Conservation (phyloP, 2,113 vertebrate genomes). For the Echinops telfairi region DNA sequence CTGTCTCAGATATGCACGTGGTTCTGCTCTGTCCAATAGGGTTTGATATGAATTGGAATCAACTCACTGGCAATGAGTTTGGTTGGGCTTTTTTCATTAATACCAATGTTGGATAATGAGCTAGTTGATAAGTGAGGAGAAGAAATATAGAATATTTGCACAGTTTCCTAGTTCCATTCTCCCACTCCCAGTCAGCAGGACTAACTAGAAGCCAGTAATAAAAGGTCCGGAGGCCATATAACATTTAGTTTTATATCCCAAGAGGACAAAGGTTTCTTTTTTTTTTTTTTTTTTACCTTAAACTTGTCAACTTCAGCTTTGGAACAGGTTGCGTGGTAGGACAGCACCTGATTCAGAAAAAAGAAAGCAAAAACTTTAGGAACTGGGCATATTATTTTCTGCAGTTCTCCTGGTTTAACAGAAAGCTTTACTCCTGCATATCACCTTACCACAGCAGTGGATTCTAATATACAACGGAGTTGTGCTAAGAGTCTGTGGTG, state of each 20-base stretch:
- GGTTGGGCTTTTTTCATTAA: no score
- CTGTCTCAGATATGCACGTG: no score
- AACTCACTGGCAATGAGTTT: no score
- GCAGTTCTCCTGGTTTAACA: conserved; percentile 57
- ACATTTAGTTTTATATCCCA: not conserved
- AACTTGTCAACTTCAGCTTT: conserved; percentile 99
- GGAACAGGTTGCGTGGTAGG: conserved; percentile 98
- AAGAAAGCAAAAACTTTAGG: conserved; percentile 25
- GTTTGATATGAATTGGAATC: no score
- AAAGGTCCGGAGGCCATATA: not conserved
- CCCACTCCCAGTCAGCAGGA: not conserved
- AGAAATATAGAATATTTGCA: no score
- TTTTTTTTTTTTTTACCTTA: conserved; percentile 91
- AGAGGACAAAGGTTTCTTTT: not conserved
- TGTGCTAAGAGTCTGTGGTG: not conserved
- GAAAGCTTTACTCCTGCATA: conserved; percentile 59
- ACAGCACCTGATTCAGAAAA: conserved; percentile 93
- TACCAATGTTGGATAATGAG: no score
- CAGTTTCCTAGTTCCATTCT: not conserved
- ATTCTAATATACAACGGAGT: conserved; percentile 65
- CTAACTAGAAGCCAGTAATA: not conserved
- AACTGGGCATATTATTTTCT: conserved; percentile 48
- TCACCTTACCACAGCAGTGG: conserved; percentile 60
- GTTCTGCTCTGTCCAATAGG: no score
- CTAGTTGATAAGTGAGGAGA: no score